Base-by-base conservation (phyloP, 2,888 invertebrate species). In the Nymphalis polychloros region DNA sequence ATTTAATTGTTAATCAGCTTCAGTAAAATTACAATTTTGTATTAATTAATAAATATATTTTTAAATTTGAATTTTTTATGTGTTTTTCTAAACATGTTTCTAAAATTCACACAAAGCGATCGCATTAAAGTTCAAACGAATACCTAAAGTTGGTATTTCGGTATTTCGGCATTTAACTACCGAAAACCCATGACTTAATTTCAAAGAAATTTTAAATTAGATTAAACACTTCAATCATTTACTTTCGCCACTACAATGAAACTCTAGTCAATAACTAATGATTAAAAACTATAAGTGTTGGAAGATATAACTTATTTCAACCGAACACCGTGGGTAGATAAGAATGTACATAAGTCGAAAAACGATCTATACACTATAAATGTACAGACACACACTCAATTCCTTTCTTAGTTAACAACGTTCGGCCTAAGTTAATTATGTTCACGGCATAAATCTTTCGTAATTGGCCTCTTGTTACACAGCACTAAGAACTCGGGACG, bases 371-470 rank as follows among this genome's bases (percentile, higher is more conserved):
- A 64, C 61, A 57, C 64, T 68, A 67, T 68, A 69, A 65, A 68
- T 64, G 68, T 70, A 72, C 49, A 72, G 65, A 61, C 79, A 79
- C 81, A 83, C 79, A 81, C 82, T 83, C 75, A 77, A 85, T 88
- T 89, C 85, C 83, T 87, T 88, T 88, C 90, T 88, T 84, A 87
- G 87, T 88, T 89, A 91, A 87, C 84, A 91, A 87, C 84, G 88
- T 89, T 89, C 87, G 85, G 90, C 88, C 92, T 90, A 92, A 93
- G 90, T 93, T 93, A 93, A 93, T 93, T 93, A 93, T 91, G 90
- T 90, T 90, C 87, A 83, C 83, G 84, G 87, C 88, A 93, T 93
- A 93, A 93, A 93, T 93, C 93, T 92, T 90, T 88, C 84, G 91
- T 93, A 93, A 93, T 93, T 93, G 93, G 93, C 88, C 89, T 92